A percentile compares a stretch with the other conserved stretches of the same genome.
Evolutionary conservation across 2,888 invertebrate genomes (phyloP).

Genomic region (Cremastinae sp.): DNA sequence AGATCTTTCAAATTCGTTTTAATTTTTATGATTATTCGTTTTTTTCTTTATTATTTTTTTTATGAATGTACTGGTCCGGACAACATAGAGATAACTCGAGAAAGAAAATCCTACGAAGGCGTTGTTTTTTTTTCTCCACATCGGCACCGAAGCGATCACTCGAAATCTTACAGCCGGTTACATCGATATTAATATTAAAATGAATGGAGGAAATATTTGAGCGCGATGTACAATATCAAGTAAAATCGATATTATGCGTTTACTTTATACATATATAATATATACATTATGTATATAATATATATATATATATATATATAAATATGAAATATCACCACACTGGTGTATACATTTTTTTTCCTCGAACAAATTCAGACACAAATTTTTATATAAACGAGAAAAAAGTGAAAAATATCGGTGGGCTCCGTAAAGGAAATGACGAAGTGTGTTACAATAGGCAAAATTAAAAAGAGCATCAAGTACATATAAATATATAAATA

Average conservation of each 20-base stretch:
- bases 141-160: slow-evolving; percentile 64
- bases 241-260: slow-evolving; percentile 72
- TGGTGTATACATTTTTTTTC: slow-evolving; percentile 41
- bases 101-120: slow-evolving; percentile 66
- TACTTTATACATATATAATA: slow-evolving; percentile 66
- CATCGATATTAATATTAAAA: slow-evolving; percentile 71
- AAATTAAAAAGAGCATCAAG: slow-evolving; percentile 51
- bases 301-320: slow-evolving; percentile 1
- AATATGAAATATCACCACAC: slow-evolving; percentile 26
- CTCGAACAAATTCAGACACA: slow-evolving; percentile 54
- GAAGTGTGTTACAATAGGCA: slow-evolving; percentile 46
- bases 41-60: background rate
- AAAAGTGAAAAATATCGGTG: slow-evolving; percentile 45
- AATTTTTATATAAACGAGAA: slow-evolving; percentile 60
- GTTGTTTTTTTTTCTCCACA: slow-evolving; percentile 29
- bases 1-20: slow-evolving; percentile 8
- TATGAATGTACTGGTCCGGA: background rate
- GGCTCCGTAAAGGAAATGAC: slow-evolving; percentile 49
- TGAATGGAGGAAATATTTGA: slow-evolving; percentile 65
- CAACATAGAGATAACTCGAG: background rate
- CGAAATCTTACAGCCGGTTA: slow-evolving; percentile 70
- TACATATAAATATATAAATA: slow-evolving; percentile 27
- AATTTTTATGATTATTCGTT: background rate
- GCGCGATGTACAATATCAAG: slow-evolving; percentile 75
- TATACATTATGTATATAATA: slow-evolving; percentile 18